Conservation (phyloP, 30 jellyfish, hydroid and myxozoan genomes). For the Pseudorhiza aurosa region DNA sequence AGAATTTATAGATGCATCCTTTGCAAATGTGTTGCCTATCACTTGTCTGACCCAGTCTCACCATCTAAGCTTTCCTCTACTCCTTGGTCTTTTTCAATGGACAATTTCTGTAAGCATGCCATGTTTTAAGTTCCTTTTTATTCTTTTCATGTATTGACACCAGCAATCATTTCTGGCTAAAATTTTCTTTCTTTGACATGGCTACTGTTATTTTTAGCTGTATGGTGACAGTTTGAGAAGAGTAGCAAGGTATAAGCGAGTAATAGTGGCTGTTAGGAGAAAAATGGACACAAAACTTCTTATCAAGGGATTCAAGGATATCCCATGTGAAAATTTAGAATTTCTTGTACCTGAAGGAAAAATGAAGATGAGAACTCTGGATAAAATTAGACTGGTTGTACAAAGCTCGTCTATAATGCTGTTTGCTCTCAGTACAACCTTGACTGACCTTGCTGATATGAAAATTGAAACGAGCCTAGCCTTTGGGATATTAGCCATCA, state of each 20-base stretch:
- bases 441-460: slow-evolving; percentile 36
- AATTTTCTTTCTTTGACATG: too few relatives aligned
- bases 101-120: too few relatives aligned
- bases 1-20: too few relatives aligned
- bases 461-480: slow-evolving; percentile 36
- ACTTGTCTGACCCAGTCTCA: too few relatives aligned
- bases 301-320: slow-evolving; percentile 71
- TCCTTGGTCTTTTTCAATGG: too few relatives aligned
- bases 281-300: slow-evolving; percentile 27
- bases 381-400: slow-evolving; percentile 52
- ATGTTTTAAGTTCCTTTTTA: too few relatives aligned
- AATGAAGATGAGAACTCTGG: slow-evolving; percentile 54
- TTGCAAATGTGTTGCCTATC: too few relatives aligned
- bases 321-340: slow-evolving; percentile 82
- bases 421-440: slow-evolving; percentile 41
- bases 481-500: slow-evolving; percentile 4
- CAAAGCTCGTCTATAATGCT: slow-evolving; percentile 22
- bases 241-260: slow-evolving; percentile 74
- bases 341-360: slow-evolving; percentile 78
- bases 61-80: too few relatives aligned
- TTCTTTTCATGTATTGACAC: too few relatives aligned
- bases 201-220: slow-evolving; percentile 53
- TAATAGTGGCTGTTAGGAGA: slow-evolving; percentile 54
- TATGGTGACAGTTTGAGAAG: slow-evolving; percentile 54
- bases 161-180: too few relatives aligned